Evolutionary conservation across 2,797 vertebrate species (phyloP), one percentile per base, ranked within the genome.

Genomic region (Alauda arvensis): DNA sequence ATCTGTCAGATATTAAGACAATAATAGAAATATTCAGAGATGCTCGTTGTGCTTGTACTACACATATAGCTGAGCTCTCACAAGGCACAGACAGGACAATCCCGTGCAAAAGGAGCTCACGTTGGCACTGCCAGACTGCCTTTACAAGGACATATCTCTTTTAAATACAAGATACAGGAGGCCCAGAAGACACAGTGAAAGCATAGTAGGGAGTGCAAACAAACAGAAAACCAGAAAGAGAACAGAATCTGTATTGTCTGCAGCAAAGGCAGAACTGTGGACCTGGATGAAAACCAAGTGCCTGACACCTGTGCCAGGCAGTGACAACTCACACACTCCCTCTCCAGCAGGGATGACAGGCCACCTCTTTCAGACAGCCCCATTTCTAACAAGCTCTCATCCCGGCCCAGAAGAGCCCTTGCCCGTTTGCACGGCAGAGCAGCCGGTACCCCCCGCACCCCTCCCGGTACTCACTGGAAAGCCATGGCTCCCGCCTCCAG

Each of bases 401-500:
- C 3, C 12, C 4, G 24, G 4, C 18, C 10, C 29, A 7, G 20
- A 10, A 25, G 12, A 1, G 3, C 17, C 52, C 10, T 12, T 3
- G 3, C 2, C 13, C 8, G 4, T 10, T 23, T 5, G 43, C 37
- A 2, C 0, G 2, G 25, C 1, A 8, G 49, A 11, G 12, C 15
- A 28, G 14, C 37, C 60, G 2, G 4, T 3, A 6, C 3, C 8
- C 29, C 39, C 10, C 8, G 0, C 2, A 0, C 1, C 14, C 10
- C 25, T 10, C 2, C 33, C 8, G 23, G 17, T 85, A 99, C 99
- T 98, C 93, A 99, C 99, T 99, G 99, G 96, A 99, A 99, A 69
- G 99, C 93, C 98, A 99, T 98, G 42, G 98, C 96, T 18, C 98
- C 99, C 1, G 99, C 99, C 96, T 99, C 99, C 85, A 99, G 96